Evolutionary conservation across 2,888 invertebrate species (phyloP).

Genomic region (Megastigmus dorsalis): DNA sequence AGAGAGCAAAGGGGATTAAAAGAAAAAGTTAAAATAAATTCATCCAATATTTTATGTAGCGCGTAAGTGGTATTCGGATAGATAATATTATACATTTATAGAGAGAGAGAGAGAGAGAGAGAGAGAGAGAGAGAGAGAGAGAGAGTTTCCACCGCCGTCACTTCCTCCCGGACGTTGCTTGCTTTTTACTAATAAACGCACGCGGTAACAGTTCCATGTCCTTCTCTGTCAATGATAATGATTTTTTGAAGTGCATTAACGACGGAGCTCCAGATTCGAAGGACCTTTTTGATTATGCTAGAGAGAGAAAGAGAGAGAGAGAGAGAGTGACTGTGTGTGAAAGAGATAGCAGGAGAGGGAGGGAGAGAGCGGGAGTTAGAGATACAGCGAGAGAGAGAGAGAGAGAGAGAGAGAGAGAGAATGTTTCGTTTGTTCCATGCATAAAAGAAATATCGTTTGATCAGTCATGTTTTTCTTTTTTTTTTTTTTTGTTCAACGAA

Average conservation of each 20-base stretch:
- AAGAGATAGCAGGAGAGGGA: too few species aligned
- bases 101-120: too few species aligned
- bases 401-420: too few species aligned
- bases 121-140: not conserved
- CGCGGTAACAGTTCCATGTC: conserved; percentile 43
- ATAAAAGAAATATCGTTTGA: not conserved
- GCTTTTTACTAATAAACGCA: conserved; percentile 40
- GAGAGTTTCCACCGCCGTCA: not conserved
- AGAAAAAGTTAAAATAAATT: conserved; percentile 23
- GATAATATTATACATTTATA: conserved; percentile 7
- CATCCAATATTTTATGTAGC: conserved; percentile 23
- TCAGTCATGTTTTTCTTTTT: conserved; percentile 12
- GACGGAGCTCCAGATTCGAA: conserved; percentile 8
- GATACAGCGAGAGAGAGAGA: too few species aligned
- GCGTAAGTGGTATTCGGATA: conserved; percentile 14
- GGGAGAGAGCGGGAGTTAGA: too few species aligned
- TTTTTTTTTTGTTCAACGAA: too few species aligned
- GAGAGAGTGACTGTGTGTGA: too few species aligned
- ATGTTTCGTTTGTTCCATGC: not conserved
- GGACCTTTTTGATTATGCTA: conserved; percentile 1
- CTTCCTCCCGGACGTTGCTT: conserved; percentile 17
- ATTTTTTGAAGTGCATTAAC: conserved; percentile 18
- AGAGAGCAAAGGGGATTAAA: not conserved
- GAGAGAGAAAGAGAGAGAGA: too few species aligned
- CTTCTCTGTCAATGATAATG: conserved; percentile 14